These are phyloP conservation scores for Pica pica DNA, from an alignment of 2,113 vertebrate genomes.

Conservation along the genomic window DNA sequence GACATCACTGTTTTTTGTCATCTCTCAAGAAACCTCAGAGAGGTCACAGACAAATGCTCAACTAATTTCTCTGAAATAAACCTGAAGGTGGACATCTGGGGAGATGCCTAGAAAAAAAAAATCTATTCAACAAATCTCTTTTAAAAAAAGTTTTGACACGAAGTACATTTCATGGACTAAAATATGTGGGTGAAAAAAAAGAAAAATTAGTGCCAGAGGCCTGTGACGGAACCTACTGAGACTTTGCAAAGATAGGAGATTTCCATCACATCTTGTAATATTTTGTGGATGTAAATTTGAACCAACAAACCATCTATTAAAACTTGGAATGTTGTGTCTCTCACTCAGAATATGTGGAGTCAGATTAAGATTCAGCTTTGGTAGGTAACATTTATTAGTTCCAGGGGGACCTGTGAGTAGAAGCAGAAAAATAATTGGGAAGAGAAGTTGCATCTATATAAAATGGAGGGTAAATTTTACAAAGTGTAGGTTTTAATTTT, in stretches of 20 bases:
- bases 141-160: neutral
- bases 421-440: neutral
- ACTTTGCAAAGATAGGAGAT: neutral
- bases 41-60: neutral
- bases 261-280: neutral
- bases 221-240: neutral
- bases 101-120: neutral
- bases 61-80: neutral
- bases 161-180: neutral
- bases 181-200: neutral
- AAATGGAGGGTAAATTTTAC: neutral
- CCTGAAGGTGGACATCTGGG: neutral
- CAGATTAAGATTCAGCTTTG: neutral
- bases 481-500: neutral
- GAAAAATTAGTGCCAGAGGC: neutral
- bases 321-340: neutral
- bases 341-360: neutral
- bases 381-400: neutral
- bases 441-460: neutral
- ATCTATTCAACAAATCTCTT: neutral
- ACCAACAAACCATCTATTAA: neutral
- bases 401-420: neutral
- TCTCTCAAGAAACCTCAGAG: neutral
- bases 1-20: neutral
- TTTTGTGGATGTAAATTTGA: neutral